Evolutionary conservation across 2,888 invertebrate species (phyloP).

Genomic region (Sphinx pinastri): DNA sequence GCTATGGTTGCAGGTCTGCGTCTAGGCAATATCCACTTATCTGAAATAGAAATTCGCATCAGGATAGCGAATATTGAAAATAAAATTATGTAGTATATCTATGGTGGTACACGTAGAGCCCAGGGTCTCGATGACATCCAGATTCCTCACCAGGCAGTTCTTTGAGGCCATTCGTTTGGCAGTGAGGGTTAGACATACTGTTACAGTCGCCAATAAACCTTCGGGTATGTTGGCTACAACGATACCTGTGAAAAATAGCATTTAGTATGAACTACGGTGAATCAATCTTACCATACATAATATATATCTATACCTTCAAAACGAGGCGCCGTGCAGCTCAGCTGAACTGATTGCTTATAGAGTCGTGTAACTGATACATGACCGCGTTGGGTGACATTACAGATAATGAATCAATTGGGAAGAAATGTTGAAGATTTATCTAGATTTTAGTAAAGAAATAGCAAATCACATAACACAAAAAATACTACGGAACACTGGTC

Average conservation of each 20-base stretch:
- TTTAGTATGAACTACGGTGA: not conserved
- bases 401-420: not conserved
- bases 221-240: conserved; percentile 99
- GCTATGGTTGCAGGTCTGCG: too few species aligned
- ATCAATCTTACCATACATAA: too few species aligned
- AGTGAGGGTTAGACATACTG: conserved; percentile 98
- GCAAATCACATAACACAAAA: not conserved
- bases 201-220: conserved; percentile 98
- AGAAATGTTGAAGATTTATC: not conserved
- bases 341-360: too few species aligned
- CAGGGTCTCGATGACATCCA: conserved; percentile 99
- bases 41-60: too few species aligned
- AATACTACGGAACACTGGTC: not conserved
- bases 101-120: conserved; percentile 98
- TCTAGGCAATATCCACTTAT: too few species aligned
- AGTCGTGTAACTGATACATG: too few species aligned
- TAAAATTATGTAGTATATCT: too few species aligned
- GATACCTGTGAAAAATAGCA: conserved; percentile 84
- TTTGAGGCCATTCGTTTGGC: conserved; percentile 99
- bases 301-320: too few species aligned
- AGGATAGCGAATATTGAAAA: too few species aligned
- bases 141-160: conserved; percentile 99
- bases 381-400: not conserved
- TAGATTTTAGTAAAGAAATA: not conserved
- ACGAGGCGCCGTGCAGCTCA: too few species aligned